Evolutionary conservation across 35 echinoderm and acorn worm species (phyloP).

Genomic region (Ophioderma brevispina): DNA sequence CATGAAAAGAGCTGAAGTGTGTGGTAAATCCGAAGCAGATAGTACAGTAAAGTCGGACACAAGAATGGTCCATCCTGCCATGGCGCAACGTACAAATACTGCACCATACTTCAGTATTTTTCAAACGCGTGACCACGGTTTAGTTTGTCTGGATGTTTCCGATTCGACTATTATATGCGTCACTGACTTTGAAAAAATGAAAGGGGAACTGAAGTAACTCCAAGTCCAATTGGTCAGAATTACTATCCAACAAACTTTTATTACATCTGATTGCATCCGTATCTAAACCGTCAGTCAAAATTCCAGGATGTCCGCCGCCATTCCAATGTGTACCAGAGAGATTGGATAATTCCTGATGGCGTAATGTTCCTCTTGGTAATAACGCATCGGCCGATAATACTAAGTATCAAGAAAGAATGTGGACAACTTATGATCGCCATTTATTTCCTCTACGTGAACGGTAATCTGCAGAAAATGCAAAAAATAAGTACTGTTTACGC

Average conservation of each 20-base stretch:
- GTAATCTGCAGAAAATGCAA: no score
- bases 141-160: neutral
- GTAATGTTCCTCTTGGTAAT: conserved; percentile 76
- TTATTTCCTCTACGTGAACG: no score
- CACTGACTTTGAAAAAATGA: neutral
- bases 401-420: conserved; percentile 59
- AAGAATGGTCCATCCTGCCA: conserved; percentile 64
- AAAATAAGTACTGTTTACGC: no score
- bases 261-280: conserved; percentile 75
- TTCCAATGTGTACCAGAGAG: conserved; percentile 95
- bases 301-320: conserved; percentile 85
- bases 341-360: conserved; percentile 87
- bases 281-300: conserved; percentile 72
- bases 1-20: conserved; percentile 71
- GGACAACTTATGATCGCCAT: conserved; percentile 60
- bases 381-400: conserved; percentile 94
- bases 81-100: conserved; percentile 21
- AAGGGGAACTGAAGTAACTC: conserved; percentile 94
- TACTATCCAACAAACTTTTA: conserved; percentile 48
- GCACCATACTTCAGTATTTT: conserved; percentile 34
- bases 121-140: neutral
- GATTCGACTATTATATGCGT: neutral
- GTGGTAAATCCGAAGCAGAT: conserved; percentile 38
- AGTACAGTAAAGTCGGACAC: conserved; percentile 6
- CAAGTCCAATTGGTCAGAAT: conserved; percentile 83